Base-by-base conservation (phyloP, 2,797 vertebrate genomes). In the Anguilla megastoma region DNA sequence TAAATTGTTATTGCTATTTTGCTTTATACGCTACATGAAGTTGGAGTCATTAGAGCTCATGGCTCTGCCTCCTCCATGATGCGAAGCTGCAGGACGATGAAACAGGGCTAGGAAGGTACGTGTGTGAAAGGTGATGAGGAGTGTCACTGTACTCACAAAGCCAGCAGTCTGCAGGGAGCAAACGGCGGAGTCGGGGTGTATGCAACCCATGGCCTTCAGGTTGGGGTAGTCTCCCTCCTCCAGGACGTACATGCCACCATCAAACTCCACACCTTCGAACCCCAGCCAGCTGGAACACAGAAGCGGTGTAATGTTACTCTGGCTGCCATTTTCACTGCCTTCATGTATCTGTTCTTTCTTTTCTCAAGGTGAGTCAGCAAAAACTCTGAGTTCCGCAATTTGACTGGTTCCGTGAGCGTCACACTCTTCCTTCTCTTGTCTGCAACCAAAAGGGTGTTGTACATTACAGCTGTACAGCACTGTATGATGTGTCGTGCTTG, bases 211-310 rank as follows among this genome's bases (percentile, higher is more conserved):
- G 0, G 97, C 94, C 24, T 88, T 94, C 88, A 98, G 95, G 91
- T 97, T 95, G 4, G 97, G 95, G 90, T 98, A 99, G 89, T 91
- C 94, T 71, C 98, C 98, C 94, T 97, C 96, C 91, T 99, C 98
- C 86, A 99, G 91, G 74, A 98, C 96, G 0, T 97, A 98, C 94
- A 97, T 97, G 90, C 95, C 97, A 18, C 96, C 97, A 0, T 94
- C 90, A 85, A 97, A 98, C 84, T 97, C 93, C 90, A 94, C 94
- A 50, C 95, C 92, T 71, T 98, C 97, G 79, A 97, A 98, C 1
- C 95, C 95, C 91, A 97, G 91, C 96, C 98, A 99, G 92, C 98
- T 99, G 91, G 54, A 89, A 88, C 88, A 54, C 33, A 88, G 45
- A 80, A 12, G 79, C 0, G 5, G 0, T 71, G 30, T 16, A 10